Base-by-base conservation (phyloP, 2,113 vertebrate species). In the Gallinago jamesoni region DNA sequence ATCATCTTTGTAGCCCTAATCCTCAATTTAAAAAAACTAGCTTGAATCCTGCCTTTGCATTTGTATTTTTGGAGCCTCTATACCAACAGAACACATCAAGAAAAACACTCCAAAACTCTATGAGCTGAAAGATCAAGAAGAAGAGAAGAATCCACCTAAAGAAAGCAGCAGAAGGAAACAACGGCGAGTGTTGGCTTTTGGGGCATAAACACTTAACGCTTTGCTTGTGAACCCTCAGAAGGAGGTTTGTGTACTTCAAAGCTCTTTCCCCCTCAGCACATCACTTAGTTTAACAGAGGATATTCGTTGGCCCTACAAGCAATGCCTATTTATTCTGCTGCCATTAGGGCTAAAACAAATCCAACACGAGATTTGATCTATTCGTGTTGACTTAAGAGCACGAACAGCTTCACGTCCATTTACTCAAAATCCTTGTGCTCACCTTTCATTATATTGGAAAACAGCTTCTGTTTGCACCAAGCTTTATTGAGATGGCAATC, bases 71-170 rank as follows among this genome's bases (percentile, higher is more conserved):
- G 43, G 2, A 25, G 16, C 1, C 31, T 78, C 41, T 4, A 5
- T 2, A n/a, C 6, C 1, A 2, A 17, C 0, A 52, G 11, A 62
- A 47, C 17, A 17, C 25, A 6, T 0, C 0, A 4, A 84, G 33
- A 69, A 60, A 68, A 1, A 39, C 33, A 39, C 64, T 60, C 50
- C 69, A 59, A 21, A 90, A 53, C 43, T 3, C 35, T 21, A 5
- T 6, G 3, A 3, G 63, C 1, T 37, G 30, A 10, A 48, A 72
- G 56, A 75, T 9, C 11, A 35, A 35, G 50, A 18, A 35, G 50
- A 18, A 47, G 47, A 47, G 10, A 47, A 47, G 47, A 30, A 25
- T 1, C 25, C 9, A 35, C 62, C 63, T 9, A 1, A 64, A 53
- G 21, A 45, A 87, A 78, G 10, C 1, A 3, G 25, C 14, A 45